Evolutionary conservation across 2,797 vertebrate genomes (phyloP).

Genomic region (Oreortyx pictus): DNA sequence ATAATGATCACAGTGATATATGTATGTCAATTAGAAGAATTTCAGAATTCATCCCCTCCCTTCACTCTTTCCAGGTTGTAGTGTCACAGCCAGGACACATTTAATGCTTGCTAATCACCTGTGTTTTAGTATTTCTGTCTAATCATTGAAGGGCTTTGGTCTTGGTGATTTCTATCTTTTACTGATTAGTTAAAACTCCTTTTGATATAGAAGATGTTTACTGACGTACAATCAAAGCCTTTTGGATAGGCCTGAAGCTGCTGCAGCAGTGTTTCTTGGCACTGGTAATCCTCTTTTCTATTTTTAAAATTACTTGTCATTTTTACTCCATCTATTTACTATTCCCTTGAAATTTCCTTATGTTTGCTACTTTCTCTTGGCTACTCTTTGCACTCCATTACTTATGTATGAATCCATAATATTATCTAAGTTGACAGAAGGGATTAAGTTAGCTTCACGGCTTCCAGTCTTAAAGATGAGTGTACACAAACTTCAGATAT

Average conservation of each 20-base stretch:
- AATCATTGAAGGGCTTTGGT: background rate
- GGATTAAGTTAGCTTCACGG: background rate
- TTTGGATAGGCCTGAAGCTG: background rate
- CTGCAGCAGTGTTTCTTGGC: background rate
- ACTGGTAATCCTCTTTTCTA: background rate
- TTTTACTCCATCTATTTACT: background rate
- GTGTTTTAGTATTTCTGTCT: background rate
- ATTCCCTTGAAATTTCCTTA: background rate
- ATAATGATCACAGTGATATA: background rate
- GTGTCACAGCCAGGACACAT: background rate
- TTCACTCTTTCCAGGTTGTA: background rate
- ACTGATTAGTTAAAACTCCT: background rate
- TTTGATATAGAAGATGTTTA: constrained; percentile 2
- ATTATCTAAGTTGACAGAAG: constrained; percentile 9
- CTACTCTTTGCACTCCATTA: background rate
- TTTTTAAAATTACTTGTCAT: constrained; percentile 26
- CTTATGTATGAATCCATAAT: background rate
- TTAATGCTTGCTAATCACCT: background rate
- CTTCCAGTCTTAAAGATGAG: background rate
- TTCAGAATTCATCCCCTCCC: background rate
- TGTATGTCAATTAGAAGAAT: background rate
- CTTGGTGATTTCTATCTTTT: background rate
- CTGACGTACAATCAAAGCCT: constrained; percentile 8
- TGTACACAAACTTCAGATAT: background rate
- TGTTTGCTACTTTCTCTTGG: background rate